Evolutionary conservation across 2,113 vertebrate species (phyloP).

Genomic region (Bucco capensis): DNA sequence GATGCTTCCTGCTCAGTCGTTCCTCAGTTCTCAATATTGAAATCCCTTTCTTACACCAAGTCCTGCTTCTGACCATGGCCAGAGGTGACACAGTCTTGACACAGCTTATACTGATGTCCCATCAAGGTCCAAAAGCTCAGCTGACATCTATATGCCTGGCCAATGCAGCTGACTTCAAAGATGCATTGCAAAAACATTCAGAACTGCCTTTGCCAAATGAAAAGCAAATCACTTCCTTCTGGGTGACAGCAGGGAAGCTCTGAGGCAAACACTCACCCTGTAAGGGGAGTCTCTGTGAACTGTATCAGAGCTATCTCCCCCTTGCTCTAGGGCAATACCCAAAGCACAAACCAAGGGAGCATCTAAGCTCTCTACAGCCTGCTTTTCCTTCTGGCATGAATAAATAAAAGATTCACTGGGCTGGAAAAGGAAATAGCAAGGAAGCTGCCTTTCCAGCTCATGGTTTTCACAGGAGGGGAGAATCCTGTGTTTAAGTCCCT

Average conservation of each 20-base stretch:
- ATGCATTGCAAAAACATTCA: neutral
- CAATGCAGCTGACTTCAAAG: neutral
- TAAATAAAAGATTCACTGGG: neutral
- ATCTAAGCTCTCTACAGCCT: neutral
- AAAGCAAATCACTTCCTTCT: neutral
- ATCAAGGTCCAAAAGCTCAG: neutral
- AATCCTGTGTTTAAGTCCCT: neutral
- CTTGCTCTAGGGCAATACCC: neutral
- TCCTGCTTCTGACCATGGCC: neutral
- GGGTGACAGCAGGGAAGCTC: accelerated
- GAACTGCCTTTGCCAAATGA: neutral
- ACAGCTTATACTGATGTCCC: neutral
- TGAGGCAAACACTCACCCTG: neutral
- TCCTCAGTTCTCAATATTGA: neutral
- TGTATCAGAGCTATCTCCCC: neutral
- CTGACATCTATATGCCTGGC: neutral
- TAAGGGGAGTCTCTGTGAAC: neutral
- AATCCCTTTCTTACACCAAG: neutral
- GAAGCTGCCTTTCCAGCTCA: neutral
- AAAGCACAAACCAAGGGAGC: neutral
- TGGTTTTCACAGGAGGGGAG: neutral
- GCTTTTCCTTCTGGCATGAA: neutral
- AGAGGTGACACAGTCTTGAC: neutral
- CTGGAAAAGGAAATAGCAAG: neutral
- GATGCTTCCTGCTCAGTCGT: neutral